Evolutionary conservation across 2,888 invertebrate species (phyloP).

Genomic region (Anoplius nigerrimus): DNA sequence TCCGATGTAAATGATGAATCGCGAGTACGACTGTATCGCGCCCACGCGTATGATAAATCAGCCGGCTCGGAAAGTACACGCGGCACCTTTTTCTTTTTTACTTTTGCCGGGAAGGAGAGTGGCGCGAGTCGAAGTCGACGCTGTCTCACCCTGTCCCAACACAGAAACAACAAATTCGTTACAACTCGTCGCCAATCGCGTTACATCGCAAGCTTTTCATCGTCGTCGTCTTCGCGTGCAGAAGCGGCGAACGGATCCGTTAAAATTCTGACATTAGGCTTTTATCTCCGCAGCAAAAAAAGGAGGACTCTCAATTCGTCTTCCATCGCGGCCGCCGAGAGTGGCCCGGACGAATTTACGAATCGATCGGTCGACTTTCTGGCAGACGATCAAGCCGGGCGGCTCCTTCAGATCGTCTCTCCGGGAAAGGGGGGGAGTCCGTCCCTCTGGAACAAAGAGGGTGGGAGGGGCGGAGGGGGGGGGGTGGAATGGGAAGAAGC

Average conservation of each 20-base stretch:
- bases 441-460: slow-evolving; percentile 54
- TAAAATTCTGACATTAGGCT: too few relatives aligned
- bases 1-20: slow-evolving; percentile 53
- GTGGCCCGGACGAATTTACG: slow-evolving; percentile 48
- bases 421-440: slow-evolving; percentile 27
- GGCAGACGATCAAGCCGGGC: slow-evolving; percentile 48
- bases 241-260: too few relatives aligned
- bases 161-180: too few relatives aligned
- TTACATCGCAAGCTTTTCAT: too few relatives aligned
- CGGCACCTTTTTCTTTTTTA: too few relatives aligned
- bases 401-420: slow-evolving; percentile 55
- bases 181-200: too few relatives aligned
- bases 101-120: too few relatives aligned
- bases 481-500: slow-evolving; percentile 15
- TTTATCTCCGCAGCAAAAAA: too few relatives aligned
- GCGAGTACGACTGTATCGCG: slow-evolving; percentile 5
- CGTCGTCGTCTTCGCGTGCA: too few relatives aligned
- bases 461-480: slow-evolving; percentile 22
- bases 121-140: too few relatives aligned
- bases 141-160: too few relatives aligned
- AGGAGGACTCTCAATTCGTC: neutral
- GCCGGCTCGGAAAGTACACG: neutral
- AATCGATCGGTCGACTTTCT: slow-evolving; percentile 62
- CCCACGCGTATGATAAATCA: slow-evolving; percentile 26
- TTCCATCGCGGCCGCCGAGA: slow-evolving; percentile 17